Base-by-base conservation (phyloP, 2,888 invertebrate species). In the Scaptomyza caliginosa region DNA sequence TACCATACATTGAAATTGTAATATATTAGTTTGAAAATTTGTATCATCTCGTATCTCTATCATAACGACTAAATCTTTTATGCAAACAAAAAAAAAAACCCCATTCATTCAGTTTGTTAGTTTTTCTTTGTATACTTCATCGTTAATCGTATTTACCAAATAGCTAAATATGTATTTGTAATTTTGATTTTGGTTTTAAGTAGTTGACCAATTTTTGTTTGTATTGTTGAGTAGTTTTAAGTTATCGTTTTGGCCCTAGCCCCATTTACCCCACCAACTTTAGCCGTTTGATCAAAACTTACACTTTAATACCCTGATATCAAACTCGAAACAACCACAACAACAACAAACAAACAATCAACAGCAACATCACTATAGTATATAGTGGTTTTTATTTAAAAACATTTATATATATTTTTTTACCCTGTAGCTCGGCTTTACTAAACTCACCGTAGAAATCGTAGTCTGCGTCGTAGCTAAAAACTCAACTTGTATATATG, bases 401-500 rank as follows among this genome's bases (percentile, higher is more conserved):
- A 13, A 40, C 19, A 46, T 19, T 34, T 70, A 43, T 57, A 70
- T 62, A 55, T 51, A n/a, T n/a, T n/a, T 40, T 51, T 54, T 71
- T 54, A 54, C 56, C 49, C 59, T 71, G 87, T 87, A 87, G 86
- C 38, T 64, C 80, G 86, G 87, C 89, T 88, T 86, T 86, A 86
- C 88, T 86, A 87, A 86, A 88, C 77, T 77, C 77, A 82, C 79
- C 67, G 85, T 84, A 80, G 80, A 77, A 82, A 74, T 50, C 67
- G 81, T 81, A 81, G 81, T 75, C 59, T 79, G 75, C 75, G 77
- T 77, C 74, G 73, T 75, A 76, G 67, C 72, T 77, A 67, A 69
- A 56, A 56, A 70, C 66, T 70, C 76, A 80, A 87, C 73, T 77
- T 88, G 89, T 89, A 89, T 78, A 89, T 89, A 89, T 83, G 77